Percentiles rank a stretch among this genome's conserved stretches.
Conservation (phyloP, 2,113 vertebrate genomes). For the Melanerpes aurifrons region DNA sequence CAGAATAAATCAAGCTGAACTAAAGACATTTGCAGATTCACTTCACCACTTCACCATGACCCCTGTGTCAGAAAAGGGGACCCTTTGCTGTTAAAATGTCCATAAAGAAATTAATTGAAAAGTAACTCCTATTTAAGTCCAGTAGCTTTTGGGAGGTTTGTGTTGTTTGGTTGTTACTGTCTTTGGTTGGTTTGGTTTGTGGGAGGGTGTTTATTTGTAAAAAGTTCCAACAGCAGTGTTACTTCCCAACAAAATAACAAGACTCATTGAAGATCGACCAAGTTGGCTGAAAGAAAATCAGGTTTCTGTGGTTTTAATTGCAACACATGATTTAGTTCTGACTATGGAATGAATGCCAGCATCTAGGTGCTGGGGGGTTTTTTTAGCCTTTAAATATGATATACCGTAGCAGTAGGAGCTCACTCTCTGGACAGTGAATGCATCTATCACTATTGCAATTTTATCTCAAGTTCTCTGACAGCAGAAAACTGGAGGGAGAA, state of each 20-base stretch:
- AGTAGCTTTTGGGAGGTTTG: not conserved
- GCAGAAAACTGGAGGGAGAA: not conserved
- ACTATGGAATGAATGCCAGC: not conserved
- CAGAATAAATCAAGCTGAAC: not conserved
- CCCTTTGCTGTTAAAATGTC: not conserved
- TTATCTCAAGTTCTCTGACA: not conserved
- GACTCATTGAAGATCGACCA: not conserved
- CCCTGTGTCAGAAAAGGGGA: not conserved
- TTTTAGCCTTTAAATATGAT: not conserved
- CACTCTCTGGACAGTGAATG: not conserved
- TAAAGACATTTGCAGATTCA: not conserved
- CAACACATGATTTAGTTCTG: not conserved
- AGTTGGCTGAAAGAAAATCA: not conserved
- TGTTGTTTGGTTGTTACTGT: too few species aligned
- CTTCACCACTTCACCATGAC: not conserved
- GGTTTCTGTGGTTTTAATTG: not conserved
- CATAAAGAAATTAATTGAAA: not conserved
- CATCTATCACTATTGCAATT: not conserved
- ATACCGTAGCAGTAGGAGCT: not conserved
- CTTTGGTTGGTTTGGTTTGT: not conserved
- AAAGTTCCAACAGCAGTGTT: not conserved
- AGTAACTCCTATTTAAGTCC: not conserved
- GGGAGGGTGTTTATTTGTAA: too few species aligned
- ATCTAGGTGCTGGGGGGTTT: rapidly evolving
- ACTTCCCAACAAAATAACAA: not conserved